A percentile compares a stretch with the other conserved stretches of the same genome.
phyloP scores from a whole-genome alignment of 2,888 invertebrate species.

The Agrotis clavis region DNA sequence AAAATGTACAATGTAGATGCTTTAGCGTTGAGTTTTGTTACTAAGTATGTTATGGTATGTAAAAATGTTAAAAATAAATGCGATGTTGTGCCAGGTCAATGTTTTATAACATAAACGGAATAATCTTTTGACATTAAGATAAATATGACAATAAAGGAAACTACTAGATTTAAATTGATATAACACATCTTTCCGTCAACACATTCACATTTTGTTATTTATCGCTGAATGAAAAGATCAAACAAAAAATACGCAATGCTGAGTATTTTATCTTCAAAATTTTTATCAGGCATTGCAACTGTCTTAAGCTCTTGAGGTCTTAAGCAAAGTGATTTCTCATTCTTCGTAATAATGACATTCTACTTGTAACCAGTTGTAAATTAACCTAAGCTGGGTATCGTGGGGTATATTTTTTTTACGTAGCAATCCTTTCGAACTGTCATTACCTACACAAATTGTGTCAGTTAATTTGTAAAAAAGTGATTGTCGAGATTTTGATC shows the following conservation, averaged over 20 bases:
- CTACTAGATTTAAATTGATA: neutral
- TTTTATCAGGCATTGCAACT: slow-evolving; percentile 22
- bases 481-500: no score
- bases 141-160: slow-evolving; percentile 2
- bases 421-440: no score
- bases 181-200: neutral
- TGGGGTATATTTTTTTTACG: no score
- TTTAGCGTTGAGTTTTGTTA: no score
- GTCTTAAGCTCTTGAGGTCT: slow-evolving; percentile 1
- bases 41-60: no score
- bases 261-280: slow-evolving; percentile 23
- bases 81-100: neutral
- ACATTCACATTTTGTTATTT: neutral
- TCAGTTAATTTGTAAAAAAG: no score
- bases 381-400: neutral
- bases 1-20: no score
- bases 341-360: slow-evolving; percentile 2
- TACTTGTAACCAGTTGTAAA: slow-evolving; percentile 6
- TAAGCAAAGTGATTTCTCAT: slow-evolving; percentile 5
- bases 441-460: no score
- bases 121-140: neutral
- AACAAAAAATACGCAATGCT: slow-evolving; percentile 19
- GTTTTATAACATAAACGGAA: neutral
- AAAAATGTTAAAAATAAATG: neutral
- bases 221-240: slow-evolving; percentile 27